Base-by-base conservation (phyloP, 2,797 vertebrate genomes). In the Crypturellus tataupa region DNA sequence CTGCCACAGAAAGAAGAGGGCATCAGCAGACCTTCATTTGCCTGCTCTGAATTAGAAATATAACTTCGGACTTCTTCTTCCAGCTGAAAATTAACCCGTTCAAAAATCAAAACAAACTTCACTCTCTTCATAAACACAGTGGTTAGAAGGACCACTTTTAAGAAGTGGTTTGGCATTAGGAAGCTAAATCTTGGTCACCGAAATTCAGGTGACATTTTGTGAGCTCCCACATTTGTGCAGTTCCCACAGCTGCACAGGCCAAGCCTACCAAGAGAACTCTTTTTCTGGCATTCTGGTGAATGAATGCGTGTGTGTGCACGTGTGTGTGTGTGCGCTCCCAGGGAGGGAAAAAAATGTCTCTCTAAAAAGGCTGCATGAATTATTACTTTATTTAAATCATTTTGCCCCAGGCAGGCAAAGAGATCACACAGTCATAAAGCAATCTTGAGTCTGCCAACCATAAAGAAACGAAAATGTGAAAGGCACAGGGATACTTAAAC, bases 361-460 rank as follows among this genome's bases (percentile, higher is more conserved):
- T 78, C 89, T 53, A 56, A 58, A 64, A 83, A n/a, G 20, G 37
- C 27, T 90, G 76, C 0, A 6, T 65, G 40, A 62, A 46, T 89
- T 91, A 73, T 82, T 87, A 65, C 53, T 68, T 58, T 49, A 95
- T 85, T 87, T 80, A 58, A 94, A 87, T 69, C 19, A 59, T 33
- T 59, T 79, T 86, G 82, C 73, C 77, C 51, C 29, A 67, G 82
- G 92, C 76, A 92, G 27, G 35, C 65, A 78, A 78, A 76, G 90
- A 69, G 71, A 95, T 69, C 62, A 87, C 1, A 3, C 39, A 89
- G 59, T 53, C 87, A 87, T 4, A 80, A 85, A 91, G 65, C 76
- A 92, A 87, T 71, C 49, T 72, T 25, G 82, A 87, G 19, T 40
- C 42, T 0, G 0, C 19, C 72, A 86, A 73, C 59, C 51, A 86